These are phyloP conservation scores for Ips nitidus DNA, from an alignment of 1,140 invertebrate genomes.

Conservation along the genomic window DNA sequence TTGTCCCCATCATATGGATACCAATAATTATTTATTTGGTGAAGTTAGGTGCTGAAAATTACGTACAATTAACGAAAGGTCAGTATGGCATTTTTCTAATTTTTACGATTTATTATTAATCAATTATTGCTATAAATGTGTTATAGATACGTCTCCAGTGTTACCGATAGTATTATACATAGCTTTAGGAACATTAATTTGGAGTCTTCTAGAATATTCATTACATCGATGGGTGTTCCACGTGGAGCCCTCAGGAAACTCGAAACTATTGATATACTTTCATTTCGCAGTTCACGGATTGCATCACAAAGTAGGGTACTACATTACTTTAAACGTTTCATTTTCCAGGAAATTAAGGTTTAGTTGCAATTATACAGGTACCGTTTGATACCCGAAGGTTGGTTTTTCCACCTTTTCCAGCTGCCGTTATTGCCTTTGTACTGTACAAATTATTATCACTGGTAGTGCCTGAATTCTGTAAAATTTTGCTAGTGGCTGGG, in stretches of 20 bases:
- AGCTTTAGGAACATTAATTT: slow-evolving; percentile 59
- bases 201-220: slow-evolving; percentile 70
- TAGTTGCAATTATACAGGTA: slow-evolving; percentile 52
- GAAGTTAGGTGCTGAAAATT: slow-evolving; percentile 50
- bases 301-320: slow-evolving; percentile 67
- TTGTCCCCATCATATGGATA: slow-evolving; percentile 69
- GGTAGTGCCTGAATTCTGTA: slow-evolving; percentile 53
- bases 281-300: slow-evolving; percentile 75
- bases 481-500: slow-evolving; percentile 57
- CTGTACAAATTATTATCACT: slow-evolving; percentile 55
- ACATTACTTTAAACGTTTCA: slow-evolving; percentile 13
- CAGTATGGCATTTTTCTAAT: slow-evolving; percentile 20
- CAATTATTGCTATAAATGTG: background rate
- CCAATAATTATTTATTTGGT: slow-evolving; percentile 60
- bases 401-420: slow-evolving; percentile 70
- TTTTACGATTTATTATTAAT: slow-evolving; percentile 3
- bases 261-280: slow-evolving; percentile 61
- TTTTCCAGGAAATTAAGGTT: background rate
- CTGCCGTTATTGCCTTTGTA: slow-evolving; percentile 56
- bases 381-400: slow-evolving; percentile 69
- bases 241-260: slow-evolving; percentile 57
- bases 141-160: slow-evolving; percentile 40
- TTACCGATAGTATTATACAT: slow-evolving; percentile 42
- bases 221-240: slow-evolving; percentile 75
- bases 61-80: slow-evolving; percentile 44